phyloP scores from a whole-genome alignment of 2,888 invertebrate species.

The Torymus aiolomorphi region DNA sequence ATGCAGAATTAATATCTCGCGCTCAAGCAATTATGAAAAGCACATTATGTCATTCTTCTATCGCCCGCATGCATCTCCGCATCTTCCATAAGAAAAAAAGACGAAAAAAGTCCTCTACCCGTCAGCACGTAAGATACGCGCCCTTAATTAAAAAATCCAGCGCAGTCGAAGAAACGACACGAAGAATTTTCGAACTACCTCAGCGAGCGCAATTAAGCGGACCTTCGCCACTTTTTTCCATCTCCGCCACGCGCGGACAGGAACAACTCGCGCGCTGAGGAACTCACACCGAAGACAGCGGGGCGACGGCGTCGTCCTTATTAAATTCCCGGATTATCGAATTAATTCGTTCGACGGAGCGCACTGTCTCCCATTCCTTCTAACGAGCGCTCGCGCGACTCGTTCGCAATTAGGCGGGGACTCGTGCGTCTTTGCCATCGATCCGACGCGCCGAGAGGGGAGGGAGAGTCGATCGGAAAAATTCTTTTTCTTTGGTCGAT shows the following conservation, averaged over 20 bases:
- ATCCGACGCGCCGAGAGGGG: too few relatives aligned
- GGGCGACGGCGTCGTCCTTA: slow-evolving; percentile 21
- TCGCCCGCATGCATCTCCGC: too few relatives aligned
- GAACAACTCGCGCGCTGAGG: neutral
- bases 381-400: neutral
- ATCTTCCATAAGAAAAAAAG: too few relatives aligned
- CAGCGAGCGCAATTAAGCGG: slow-evolving; percentile 37
- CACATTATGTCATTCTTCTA: too few relatives aligned
- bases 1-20: too few relatives aligned
- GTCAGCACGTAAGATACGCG: neutral
- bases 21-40: too few relatives aligned
- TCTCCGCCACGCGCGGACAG: neutral
- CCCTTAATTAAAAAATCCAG: slow-evolving; percentile 1
- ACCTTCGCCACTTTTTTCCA: neutral
- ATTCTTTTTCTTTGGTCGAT: too few relatives aligned
- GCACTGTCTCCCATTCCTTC: too few relatives aligned
- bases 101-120: neutral
- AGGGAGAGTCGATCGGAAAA: too few relatives aligned
- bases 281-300: slow-evolving; percentile 1
- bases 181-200: slow-evolving; percentile 4
- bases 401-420: neutral
- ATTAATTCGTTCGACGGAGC: slow-evolving; percentile 22
- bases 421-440: too few relatives aligned
- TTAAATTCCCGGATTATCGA: slow-evolving; percentile 43
- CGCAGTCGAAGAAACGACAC: slow-evolving; percentile 8